Conservation (phyloP, 1,140 invertebrate species). For the Eupristina koningsbergeri region DNA sequence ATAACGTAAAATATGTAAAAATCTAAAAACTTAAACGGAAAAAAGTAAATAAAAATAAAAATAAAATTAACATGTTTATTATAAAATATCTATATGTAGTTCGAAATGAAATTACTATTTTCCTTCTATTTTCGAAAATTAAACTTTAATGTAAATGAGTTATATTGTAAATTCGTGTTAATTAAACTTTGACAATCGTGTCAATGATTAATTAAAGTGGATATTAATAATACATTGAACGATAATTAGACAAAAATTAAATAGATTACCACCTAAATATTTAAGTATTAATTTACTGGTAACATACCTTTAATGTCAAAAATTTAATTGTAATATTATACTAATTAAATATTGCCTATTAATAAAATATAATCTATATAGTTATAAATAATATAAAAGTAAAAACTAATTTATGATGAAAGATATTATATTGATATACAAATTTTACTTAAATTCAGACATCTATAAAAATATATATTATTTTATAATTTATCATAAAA, state of each 20-base stretch:
- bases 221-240: not conserved
- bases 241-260: not conserved
- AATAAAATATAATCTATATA: not conserved
- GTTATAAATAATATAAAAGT: not conserved
- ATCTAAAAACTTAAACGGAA: too few relatives aligned
- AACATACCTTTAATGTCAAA: not conserved
- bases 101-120: not conserved
- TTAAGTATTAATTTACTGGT: not conserved
- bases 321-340: conserved; percentile 1
- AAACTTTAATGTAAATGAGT: not conserved
- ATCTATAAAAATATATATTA: too few relatives aligned
- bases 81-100: too few relatives aligned
- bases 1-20: too few relatives aligned
- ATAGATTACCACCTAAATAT: not conserved
- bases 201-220: not conserved
- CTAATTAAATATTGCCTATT: not conserved
- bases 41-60: too few relatives aligned
- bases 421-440: too few relatives aligned
- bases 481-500: too few relatives aligned
- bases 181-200: not conserved
- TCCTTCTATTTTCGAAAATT: not conserved
- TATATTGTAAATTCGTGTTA: not conserved
- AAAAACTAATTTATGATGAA: too few relatives aligned
- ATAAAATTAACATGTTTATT: too few relatives aligned
- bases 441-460: too few relatives aligned